These are phyloP conservation scores for Myzus persicae DNA, from an alignment of 1,140 invertebrate genomes.

Conservation along the genomic window DNA sequence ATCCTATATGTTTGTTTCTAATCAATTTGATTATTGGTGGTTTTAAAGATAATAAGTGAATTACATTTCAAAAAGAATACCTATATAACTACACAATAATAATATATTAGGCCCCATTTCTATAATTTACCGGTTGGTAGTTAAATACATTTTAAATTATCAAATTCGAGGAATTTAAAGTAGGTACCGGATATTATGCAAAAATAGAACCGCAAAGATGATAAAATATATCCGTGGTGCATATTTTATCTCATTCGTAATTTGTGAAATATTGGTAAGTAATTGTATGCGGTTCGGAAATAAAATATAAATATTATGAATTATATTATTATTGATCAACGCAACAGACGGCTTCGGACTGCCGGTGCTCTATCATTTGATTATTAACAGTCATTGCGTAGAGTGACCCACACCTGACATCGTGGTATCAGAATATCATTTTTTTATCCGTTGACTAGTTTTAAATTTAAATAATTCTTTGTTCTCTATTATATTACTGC, in stretches of 20 bases:
- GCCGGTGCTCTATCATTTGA: neutral
- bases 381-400: neutral
- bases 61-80: neutral
- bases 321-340: neutral
- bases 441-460: neutral
- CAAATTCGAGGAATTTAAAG: neutral
- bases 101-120: neutral
- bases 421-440: neutral
- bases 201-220: neutral
- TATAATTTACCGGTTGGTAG: neutral
- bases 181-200: neutral
- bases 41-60: neutral
- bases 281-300: neutral
- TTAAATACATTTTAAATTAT: neutral
- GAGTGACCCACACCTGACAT: neutral
- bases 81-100: neutral
- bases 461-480: conserved; percentile 13
- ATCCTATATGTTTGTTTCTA: neutral
- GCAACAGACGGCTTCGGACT: neutral
- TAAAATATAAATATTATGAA: neutral
- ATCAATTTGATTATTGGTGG: neutral
- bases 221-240: neutral
- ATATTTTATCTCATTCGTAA: neutral
- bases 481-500: neutral
- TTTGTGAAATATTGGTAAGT: neutral